These are phyloP conservation scores for Troides oblongomaculatus DNA, from an alignment of 2,888 invertebrate species.

Conservation along the genomic window DNA sequence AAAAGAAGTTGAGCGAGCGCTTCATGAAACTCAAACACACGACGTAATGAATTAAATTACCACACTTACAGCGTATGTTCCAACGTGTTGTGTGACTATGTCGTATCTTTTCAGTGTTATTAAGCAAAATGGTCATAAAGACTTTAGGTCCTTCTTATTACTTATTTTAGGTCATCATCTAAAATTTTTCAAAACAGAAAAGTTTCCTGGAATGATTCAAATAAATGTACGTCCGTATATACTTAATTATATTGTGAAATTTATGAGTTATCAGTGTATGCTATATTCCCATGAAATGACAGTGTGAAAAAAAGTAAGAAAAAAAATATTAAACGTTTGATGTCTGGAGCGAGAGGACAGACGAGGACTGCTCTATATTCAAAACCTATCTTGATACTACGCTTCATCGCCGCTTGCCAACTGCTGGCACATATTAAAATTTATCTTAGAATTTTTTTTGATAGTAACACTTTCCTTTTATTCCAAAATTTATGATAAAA, in stretches of 20 bases:
- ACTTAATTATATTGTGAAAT: no score
- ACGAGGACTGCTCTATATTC: not conserved
- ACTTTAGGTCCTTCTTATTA: not conserved
- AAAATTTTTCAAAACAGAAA: no score
- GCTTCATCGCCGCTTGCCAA: slow-evolving; percentile 5
- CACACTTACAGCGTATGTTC: slow-evolving; percentile 1
- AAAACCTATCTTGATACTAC: not conserved
- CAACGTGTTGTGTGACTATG: not conserved
- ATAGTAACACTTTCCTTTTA: not conserved
- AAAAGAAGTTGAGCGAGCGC: slow-evolving; percentile 11
- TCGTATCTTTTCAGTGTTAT: not conserved
- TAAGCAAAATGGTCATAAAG: not conserved
- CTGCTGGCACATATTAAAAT: slow-evolving; percentile 5
- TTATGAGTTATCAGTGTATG: no score
- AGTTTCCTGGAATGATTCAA: no score
- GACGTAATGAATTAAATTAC: slow-evolving; percentile 19
- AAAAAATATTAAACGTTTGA: not conserved
- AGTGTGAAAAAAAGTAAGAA: not conserved
- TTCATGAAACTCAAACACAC: slow-evolving; percentile 14
- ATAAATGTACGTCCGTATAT: no score
- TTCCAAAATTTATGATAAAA: not conserved
- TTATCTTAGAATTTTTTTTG: slow-evolving; percentile 1
- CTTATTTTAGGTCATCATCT: not conserved
- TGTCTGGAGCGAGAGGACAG: not conserved
- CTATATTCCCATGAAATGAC: not conserved